These are phyloP conservation scores for Diaphora mendica DNA, from an alignment of 2,888 invertebrate genomes.

Conservation along the genomic window DNA sequence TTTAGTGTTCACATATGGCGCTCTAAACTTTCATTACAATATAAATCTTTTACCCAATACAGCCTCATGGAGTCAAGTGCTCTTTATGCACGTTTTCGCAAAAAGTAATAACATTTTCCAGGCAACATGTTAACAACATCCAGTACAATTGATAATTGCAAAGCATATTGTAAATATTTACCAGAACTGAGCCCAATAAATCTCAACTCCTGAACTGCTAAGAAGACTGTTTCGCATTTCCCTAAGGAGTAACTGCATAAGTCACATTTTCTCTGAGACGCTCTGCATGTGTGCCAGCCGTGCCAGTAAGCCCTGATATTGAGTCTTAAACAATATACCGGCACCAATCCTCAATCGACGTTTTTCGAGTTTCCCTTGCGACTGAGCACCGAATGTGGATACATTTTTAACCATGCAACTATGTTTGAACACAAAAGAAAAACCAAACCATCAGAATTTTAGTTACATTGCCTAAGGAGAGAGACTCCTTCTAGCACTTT, in stretches of 20 bases:
- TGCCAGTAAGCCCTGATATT: background rate
- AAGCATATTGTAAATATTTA: background rate
- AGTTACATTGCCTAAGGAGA: no score
- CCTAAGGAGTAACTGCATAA: background rate
- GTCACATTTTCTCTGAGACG: background rate
- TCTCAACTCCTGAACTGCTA: background rate
- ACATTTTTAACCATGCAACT: background rate
- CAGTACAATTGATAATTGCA: background rate
- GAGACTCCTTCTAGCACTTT: no score
- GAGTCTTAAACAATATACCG: background rate
- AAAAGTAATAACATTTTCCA: background rate
- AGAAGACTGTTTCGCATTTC: background rate
- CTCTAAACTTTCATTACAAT: no score
- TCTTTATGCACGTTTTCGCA: no score
- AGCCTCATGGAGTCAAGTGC: no score
- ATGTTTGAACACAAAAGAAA: background rate
- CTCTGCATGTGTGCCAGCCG: background rate
- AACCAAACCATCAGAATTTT: no score
- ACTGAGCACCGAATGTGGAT: background rate
- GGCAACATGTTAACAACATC: background rate
- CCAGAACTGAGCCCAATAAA: background rate
- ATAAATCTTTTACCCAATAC: no score
- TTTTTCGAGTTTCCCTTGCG: background rate
- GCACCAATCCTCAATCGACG: background rate
- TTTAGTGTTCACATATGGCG: no score